These are phyloP conservation scores for Patella pellucida DNA, from an alignment of 2,888 invertebrate genomes.

Conservation along the genomic window DNA sequence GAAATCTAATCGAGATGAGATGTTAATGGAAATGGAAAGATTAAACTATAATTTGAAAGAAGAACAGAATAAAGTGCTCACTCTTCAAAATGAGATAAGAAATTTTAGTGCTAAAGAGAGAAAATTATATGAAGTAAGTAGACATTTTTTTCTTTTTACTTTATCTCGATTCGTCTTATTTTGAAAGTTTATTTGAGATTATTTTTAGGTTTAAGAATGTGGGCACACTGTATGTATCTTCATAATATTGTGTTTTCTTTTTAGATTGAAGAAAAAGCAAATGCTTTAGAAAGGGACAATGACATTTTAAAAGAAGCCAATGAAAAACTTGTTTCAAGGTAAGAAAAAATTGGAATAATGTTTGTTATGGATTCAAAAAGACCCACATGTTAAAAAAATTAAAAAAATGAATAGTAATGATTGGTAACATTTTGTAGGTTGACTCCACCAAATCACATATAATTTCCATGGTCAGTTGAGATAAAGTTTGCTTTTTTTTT, in stretches of 20 bases:
- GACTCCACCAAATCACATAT: neutral
- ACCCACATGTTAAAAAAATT: too few species aligned
- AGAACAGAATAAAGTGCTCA: slow-evolving; percentile 66
- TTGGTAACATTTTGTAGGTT: neutral
- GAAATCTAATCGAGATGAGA: slow-evolving; percentile 67
- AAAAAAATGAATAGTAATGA: neutral
- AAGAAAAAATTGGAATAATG: neutral
- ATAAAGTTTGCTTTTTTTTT: slow-evolving; percentile 15
- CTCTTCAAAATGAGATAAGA: slow-evolving; percentile 67
- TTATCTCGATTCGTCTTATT: too few species aligned
- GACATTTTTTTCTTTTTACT: neutral
- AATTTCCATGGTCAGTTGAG: too few species aligned
- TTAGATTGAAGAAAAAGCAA: slow-evolving; percentile 67
- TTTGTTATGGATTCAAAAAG: too few species aligned
- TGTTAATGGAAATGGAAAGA: slow-evolving; percentile 69
- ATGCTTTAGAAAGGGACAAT: slow-evolving; percentile 68
- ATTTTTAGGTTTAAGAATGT: too few species aligned
- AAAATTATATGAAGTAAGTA: slow-evolving; percentile 58
- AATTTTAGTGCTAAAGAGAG: slow-evolving; percentile 54
- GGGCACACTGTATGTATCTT: too few species aligned
- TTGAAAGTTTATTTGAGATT: too few species aligned
- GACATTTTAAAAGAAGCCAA: slow-evolving; percentile 71
- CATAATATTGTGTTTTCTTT: slow-evolving; percentile 8
- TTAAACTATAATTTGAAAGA: slow-evolving; percentile 67
- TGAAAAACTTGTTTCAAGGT: slow-evolving; percentile 71